A percentile compares a stretch with the other conserved stretches of the same genome.
Conservation (phyloP, 2,113 vertebrate genomes). For the Trichechus manatus region DNA sequence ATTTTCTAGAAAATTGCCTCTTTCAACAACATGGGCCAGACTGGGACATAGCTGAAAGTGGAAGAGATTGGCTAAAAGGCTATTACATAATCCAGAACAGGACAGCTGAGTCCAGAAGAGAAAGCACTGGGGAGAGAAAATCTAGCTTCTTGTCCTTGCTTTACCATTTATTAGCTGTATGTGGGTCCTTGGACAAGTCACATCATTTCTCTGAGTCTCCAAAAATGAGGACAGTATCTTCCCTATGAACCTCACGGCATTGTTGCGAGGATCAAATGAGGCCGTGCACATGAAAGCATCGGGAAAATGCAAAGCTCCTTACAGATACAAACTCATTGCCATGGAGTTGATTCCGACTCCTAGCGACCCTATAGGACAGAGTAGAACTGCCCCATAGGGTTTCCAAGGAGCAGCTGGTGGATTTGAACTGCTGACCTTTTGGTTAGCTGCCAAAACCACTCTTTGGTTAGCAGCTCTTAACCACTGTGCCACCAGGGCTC, state of each 20-base stretch:
- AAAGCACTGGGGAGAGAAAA: constrained; percentile 4
- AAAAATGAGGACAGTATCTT: not conserved
- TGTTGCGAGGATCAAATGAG: constrained; percentile 32
- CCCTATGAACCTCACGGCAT: not conserved
- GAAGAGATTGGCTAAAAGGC: not conserved
- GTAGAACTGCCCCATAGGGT: too few species aligned
- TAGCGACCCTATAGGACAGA: too few species aligned
- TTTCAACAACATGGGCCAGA: not conserved
- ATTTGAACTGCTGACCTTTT: too few species aligned
- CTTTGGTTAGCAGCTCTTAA: too few species aligned
- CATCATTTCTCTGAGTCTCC: not conserved
- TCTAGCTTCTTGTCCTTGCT: not conserved
- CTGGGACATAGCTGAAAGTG: not conserved
- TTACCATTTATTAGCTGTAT: not conserved
- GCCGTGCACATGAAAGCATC: not conserved
- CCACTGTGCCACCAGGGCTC: too few species aligned
- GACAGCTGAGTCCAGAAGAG: not conserved
- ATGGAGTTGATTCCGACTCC: too few species aligned
- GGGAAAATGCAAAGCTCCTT: not conserved
- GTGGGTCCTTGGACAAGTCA: constrained; percentile 12
- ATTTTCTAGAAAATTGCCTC: constrained; percentile 32
- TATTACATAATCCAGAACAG: not conserved
- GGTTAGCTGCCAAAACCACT: too few species aligned
- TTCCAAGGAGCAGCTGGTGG: too few species aligned
- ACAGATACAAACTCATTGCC: not conserved